These are phyloP conservation scores for Diabrotica undecimpunctata DNA, from an alignment of 1,140 invertebrate species.

Conservation along the genomic window DNA sequence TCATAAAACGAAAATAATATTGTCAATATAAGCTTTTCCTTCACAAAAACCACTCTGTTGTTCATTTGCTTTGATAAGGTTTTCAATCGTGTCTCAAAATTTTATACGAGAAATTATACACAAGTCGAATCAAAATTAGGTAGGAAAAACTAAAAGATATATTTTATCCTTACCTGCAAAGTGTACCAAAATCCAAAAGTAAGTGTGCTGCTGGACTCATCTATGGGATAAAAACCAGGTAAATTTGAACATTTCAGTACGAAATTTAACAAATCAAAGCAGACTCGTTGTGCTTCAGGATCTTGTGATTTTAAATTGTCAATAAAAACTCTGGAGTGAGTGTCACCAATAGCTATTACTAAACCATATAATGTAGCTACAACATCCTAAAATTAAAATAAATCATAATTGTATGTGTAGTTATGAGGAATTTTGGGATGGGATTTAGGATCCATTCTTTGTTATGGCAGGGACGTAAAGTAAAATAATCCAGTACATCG, in stretches of 20 bases:
- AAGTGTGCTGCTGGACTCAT: slow-evolving; percentile 79
- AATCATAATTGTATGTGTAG: not conserved
- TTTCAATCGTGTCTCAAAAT: too few relatives aligned
- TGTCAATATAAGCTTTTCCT: too few relatives aligned
- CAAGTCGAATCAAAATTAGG: too few relatives aligned
- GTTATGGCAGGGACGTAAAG: too few relatives aligned
- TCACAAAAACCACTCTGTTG: too few relatives aligned
- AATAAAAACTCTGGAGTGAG: slow-evolving; percentile 61
- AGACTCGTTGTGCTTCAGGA: slow-evolving; percentile 46
- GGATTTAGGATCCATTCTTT: too few relatives aligned
- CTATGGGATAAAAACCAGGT: slow-evolving; percentile 76
- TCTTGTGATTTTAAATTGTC: slow-evolving; percentile 50
- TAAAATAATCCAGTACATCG: too few relatives aligned
- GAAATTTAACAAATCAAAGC: slow-evolving; percentile 50
- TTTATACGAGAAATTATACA: too few relatives aligned
- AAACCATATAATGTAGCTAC: slow-evolving; percentile 58
- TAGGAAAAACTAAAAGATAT: not conserved
- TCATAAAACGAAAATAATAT: too few relatives aligned
- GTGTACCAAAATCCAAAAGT: slow-evolving; percentile 90
- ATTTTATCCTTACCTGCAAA: slow-evolving; percentile 61
- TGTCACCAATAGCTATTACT: slow-evolving; percentile 62
- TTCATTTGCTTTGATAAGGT: too few relatives aligned
- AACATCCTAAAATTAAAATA: slow-evolving; percentile 47
- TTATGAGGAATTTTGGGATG: not conserved
- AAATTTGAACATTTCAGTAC: slow-evolving; percentile 71